phyloP scores from a whole-genome alignment of 2,797 vertebrate species.

The Poeciliopsis presidionis region DNA sequence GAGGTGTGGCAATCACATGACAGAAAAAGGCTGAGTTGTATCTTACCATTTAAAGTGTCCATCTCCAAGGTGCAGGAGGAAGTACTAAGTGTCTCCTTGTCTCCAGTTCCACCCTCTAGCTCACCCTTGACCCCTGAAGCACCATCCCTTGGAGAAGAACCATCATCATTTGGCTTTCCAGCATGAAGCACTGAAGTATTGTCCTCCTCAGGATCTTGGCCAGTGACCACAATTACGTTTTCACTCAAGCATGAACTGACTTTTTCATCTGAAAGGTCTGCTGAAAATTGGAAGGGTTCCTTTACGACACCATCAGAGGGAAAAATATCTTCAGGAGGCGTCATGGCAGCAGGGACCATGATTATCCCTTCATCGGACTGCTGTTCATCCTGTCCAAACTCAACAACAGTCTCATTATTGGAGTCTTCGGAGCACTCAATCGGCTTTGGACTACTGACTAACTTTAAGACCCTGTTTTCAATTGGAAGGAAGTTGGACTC shows the following conservation, averaged over 20 bases:
- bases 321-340: constrained; percentile 3
- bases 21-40: neutral
- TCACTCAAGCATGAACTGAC: neutral
- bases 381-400: constrained; percentile 15
- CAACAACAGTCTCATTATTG: constrained; percentile 8
- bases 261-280: constrained; percentile 12
- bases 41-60: constrained; percentile 50
- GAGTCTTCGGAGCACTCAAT: constrained; percentile 9
- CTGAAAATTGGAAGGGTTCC: constrained; percentile 7
- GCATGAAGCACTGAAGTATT: constrained; percentile 2
- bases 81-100: neutral
- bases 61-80: neutral
- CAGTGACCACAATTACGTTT: constrained; percentile 8
- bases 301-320: constrained; percentile 13
- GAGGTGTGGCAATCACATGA: neutral
- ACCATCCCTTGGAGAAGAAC: constrained; percentile 21
- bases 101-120: neutral
- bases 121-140: neutral
- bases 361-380: constrained; percentile 5
- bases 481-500: constrained; percentile 3
- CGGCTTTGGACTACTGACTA: constrained; percentile 10
- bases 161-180: neutral
- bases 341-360: neutral
- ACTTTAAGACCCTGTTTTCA: neutral
- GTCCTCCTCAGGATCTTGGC: constrained; percentile 24